Percentiles rank a stretch among this genome's conserved stretches.
phyloP scores from a whole-genome alignment of 30 jellyfish, hydroid and myxozoan species.

The Hydractinia echinata region DNA sequence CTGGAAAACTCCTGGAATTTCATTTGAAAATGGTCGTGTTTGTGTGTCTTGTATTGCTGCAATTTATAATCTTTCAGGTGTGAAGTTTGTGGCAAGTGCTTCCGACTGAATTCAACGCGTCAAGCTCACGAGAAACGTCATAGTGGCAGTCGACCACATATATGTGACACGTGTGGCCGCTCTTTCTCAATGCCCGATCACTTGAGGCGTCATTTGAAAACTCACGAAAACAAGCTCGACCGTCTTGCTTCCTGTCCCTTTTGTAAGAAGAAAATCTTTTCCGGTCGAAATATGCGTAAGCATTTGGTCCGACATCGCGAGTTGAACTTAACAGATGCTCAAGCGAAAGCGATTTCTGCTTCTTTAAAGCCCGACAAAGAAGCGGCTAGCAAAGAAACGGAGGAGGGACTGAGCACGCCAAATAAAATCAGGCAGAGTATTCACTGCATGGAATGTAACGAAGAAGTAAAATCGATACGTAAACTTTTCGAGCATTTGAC shows the following conservation, averaged over 20 bases:
- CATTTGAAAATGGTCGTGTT: not conserved
- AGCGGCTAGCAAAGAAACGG: not conserved
- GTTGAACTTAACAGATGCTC: conserved; percentile 34
- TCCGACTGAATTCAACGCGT: conserved; percentile 70
- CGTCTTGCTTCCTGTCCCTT: conserved; percentile 73
- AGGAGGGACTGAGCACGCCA: not conserved
- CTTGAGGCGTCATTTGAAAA: conserved; percentile 56
- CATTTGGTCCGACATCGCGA: conserved; percentile 65
- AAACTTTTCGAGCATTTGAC: conserved; percentile 34
- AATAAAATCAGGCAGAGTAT: not conserved
- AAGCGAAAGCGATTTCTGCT: conserved; percentile 24
- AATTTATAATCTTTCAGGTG: conserved; percentile 38
- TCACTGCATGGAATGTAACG: conserved; percentile 40
- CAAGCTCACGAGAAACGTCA: conserved; percentile 61
- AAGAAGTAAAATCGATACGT: conserved; percentile 35
- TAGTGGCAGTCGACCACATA: conserved; percentile 54
- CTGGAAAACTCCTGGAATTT: too few species aligned
- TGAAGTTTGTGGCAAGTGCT: conserved; percentile 61
- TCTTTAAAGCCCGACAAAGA: conserved; percentile 41
- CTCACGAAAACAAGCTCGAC: conserved; percentile 54
- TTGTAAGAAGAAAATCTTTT: conserved; percentile 52
- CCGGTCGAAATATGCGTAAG: conserved; percentile 70
- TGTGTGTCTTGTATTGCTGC: not conserved
- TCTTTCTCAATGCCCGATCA: conserved; percentile 59
- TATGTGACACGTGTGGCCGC: conserved; percentile 61